Evolutionary conservation across 2,797 vertebrate species (phyloP), one percentile per base, ranked within the genome.

Genomic region (Chaenodraco wilsoni): DNA sequence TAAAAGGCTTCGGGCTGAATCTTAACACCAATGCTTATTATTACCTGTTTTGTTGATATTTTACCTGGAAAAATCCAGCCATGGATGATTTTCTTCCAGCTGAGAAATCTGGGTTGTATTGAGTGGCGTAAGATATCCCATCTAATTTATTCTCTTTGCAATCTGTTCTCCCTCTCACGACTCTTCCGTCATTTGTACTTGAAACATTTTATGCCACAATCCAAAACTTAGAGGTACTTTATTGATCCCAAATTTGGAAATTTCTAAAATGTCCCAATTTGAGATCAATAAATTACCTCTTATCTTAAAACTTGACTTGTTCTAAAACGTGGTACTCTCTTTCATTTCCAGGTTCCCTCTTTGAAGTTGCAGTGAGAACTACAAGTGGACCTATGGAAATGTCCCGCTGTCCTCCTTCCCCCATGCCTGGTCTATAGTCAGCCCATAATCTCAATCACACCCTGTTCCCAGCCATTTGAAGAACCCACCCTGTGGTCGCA

Each of bases 391-490:
- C 74, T 70, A 82, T 82, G 84, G 90, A 87, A 80, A 84, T 87
- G 71, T 67, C 74, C 74, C 10, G 46, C 69, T 48, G 51, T 51
- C 70, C 46, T 76, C 77, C 88, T 63, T 69, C 80, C 83, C 83
- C 82, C 73, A 73, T 80, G 78, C 73, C 89, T 86, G 84, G 84
- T 76, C 88, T 83, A 75, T 91, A 93, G 90, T 79, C 63, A 72
- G 74, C 73, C 76, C 60, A 1, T 65, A 63, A 74, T 85, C 80
- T 62, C 72, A 51, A 59, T 76, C 73, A 27, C 75, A 74, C 69
- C 63, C 31, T 23, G 6, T 72, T 49, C 61, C 43, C 73, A 75
- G 51, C 72, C 76, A 79, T 85, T 90, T 75, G 70, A 78, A 69
- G 71, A 41, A 5, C 65, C 68, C 69, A 49, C 65, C 63, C 65